Percentiles rank a stretch among this genome's conserved stretches.
Conservation (phyloP, 2,888 invertebrate species). For the Acleris cristana region DNA sequence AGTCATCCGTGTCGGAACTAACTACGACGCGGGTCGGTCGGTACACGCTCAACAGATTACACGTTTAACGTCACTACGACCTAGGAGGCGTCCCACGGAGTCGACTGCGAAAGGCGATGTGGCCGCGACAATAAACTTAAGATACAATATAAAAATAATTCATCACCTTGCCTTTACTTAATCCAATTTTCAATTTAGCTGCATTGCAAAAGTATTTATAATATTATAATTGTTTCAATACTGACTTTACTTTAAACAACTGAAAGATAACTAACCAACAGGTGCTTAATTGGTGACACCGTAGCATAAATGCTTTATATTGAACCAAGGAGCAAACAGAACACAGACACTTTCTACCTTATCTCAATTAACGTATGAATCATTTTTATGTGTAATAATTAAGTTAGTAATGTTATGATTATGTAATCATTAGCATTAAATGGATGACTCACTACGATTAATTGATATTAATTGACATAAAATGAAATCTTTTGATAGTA, state of each 20-base stretch:
- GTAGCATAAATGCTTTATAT: slow-evolving; percentile 3
- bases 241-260: slow-evolving; percentile 3
- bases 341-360: not conserved
- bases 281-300: slow-evolving; percentile 7
- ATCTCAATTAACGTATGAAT: not conserved
- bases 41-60: slow-evolving; percentile 1
- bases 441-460: no score
- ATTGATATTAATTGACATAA: no score
- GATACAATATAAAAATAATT: slow-evolving; percentile 40
- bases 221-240: slow-evolving; percentile 4
- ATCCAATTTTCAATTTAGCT: slow-evolving; percentile 44
- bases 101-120: slow-evolving; percentile 46
- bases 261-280: slow-evolving; percentile 10
- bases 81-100: slow-evolving; percentile 57
- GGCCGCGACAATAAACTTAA: slow-evolving; percentile 31
- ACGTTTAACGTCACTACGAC: slow-evolving; percentile 50
- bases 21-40: not conserved
- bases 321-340: slow-evolving; percentile 25
- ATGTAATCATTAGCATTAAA: no score
- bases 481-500: no score
- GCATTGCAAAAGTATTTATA: slow-evolving; percentile 46
- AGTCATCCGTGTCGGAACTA: not conserved
- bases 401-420: not conserved
- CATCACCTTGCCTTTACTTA: slow-evolving; percentile 43
- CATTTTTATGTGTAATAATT: not conserved